phyloP scores from a whole-genome alignment of 2,113 vertebrate genomes.

The Corythornis madagascariensis region DNA sequence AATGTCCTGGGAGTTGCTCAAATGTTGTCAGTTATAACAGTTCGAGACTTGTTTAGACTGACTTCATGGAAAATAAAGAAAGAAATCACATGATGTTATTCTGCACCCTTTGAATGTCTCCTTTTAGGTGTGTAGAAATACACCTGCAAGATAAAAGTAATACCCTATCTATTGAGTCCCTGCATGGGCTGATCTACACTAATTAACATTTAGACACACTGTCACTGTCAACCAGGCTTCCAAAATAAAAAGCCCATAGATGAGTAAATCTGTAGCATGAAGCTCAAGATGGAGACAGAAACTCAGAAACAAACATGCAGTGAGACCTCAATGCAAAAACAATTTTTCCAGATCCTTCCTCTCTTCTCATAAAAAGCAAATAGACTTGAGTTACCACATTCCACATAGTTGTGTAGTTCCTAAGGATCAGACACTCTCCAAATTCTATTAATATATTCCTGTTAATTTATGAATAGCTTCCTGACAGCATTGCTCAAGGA shows the following conservation, averaged over 20 bases:
- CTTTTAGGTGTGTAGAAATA: neutral
- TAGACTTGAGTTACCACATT: neutral
- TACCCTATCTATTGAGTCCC: neutral
- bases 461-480: conserved; percentile 8
- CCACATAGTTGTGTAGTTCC: neutral
- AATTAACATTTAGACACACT: neutral
- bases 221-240: neutral
- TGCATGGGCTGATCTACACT: neutral
- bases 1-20: neutral
- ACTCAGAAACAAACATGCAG: neutral
- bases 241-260: neutral
- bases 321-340: neutral
- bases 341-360: neutral
- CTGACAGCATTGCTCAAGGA: neutral
- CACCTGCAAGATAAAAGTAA: neutral
- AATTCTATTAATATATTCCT: neutral
- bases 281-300: neutral
- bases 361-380: neutral
- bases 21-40: neutral
- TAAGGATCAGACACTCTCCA: neutral
- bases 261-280: neutral
- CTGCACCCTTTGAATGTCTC: neutral
- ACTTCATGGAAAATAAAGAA: neutral
- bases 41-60: conserved; percentile 2
- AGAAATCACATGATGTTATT: neutral